Conservation (phyloP, 1,140 invertebrate species). For the Pogonognathellus flavescens region DNA sequence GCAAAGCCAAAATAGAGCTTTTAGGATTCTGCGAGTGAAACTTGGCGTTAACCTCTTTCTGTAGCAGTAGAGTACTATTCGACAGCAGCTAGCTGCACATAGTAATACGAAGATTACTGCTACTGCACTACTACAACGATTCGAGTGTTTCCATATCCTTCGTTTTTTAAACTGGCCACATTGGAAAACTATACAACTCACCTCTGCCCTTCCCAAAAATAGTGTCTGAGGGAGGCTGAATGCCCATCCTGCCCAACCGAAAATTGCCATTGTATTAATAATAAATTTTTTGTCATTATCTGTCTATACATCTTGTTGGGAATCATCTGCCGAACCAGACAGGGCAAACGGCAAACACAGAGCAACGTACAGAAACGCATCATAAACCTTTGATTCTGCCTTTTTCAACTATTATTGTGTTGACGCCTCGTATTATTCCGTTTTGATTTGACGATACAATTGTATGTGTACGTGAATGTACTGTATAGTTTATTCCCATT, state of each 20-base stretch:
- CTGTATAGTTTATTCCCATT: not conserved
- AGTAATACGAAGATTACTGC: slow-evolving; percentile 8
- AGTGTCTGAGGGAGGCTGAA: slow-evolving; percentile 19
- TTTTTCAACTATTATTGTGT: slow-evolving; percentile 33
- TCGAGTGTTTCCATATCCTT: slow-evolving; percentile 13
- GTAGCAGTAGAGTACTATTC: not conserved
- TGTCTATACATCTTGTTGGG: slow-evolving; percentile 32
- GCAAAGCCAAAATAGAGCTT: slow-evolving; percentile 30
- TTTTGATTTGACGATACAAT: slow-evolving; percentile 6
- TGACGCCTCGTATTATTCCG: slow-evolving; percentile 44
- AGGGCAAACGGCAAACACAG: too few relatives aligned
- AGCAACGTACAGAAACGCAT: not conserved
- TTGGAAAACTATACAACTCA: slow-evolving; percentile 21
- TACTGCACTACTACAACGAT: too few relatives aligned
- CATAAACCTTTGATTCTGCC: slow-evolving; percentile 10
- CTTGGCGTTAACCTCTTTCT: slow-evolving; percentile 34
- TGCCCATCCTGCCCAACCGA: not conserved
- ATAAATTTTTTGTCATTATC: slow-evolving; percentile 41
- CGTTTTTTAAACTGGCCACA: slow-evolving; percentile 1
- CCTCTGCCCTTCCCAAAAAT: slow-evolving; percentile 45
- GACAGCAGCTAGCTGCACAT: not conserved
- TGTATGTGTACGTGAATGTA: slow-evolving; percentile 6
- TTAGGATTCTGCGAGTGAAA: slow-evolving; percentile 19
- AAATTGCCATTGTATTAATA: slow-evolving; percentile 35
- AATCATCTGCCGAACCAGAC: slow-evolving; percentile 8